Percentiles rank a stretch among this genome's conserved stretches.
Evolutionary conservation across 2,888 invertebrate genomes (phyloP).

Genomic region (Chalcis sispes): DNA sequence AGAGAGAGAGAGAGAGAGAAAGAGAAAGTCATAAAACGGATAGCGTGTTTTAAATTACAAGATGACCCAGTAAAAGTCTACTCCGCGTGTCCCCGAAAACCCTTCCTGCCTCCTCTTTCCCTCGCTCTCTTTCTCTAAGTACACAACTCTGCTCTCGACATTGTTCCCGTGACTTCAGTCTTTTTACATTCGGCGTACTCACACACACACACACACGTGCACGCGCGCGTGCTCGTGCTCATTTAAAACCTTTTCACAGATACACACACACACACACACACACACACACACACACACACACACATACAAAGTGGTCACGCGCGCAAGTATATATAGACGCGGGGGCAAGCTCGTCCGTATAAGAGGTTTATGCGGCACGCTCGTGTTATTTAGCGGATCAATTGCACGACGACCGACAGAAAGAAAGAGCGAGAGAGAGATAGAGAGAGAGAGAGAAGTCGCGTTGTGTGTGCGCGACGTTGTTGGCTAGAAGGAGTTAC

Average conservation of each 20-base stretch:
- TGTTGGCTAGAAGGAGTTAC: slow-evolving; percentile 36
- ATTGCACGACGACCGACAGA: slow-evolving; percentile 27
- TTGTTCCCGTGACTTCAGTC: background rate
- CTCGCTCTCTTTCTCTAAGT: background rate
- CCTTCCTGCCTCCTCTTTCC: background rate
- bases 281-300: background rate
- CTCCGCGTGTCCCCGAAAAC: background rate
- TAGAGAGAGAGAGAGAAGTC: too few species aligned
- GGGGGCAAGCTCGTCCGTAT: slow-evolving; percentile 6
- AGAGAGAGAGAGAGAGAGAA: slow-evolving; percentile 4
- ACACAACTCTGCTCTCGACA: background rate
- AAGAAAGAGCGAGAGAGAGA: too few species aligned
- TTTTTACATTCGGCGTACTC: background rate
- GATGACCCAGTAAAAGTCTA: slow-evolving; percentile 43
- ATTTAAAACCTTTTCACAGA: background rate
- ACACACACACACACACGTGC: background rate
- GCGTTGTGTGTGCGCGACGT: slow-evolving; percentile 2
- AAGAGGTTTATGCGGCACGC: slow-evolving; percentile 41
- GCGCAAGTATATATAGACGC: background rate
- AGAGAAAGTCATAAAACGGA: slow-evolving; percentile 40
- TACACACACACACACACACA: background rate
- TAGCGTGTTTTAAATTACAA: slow-evolving; percentile 48
- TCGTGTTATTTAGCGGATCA: slow-evolving; percentile 54
- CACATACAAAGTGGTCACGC: background rate
- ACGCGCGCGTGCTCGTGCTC: background rate